Conservation (phyloP, 2,888 invertebrate genomes). For the Andrena dorsata region DNA sequence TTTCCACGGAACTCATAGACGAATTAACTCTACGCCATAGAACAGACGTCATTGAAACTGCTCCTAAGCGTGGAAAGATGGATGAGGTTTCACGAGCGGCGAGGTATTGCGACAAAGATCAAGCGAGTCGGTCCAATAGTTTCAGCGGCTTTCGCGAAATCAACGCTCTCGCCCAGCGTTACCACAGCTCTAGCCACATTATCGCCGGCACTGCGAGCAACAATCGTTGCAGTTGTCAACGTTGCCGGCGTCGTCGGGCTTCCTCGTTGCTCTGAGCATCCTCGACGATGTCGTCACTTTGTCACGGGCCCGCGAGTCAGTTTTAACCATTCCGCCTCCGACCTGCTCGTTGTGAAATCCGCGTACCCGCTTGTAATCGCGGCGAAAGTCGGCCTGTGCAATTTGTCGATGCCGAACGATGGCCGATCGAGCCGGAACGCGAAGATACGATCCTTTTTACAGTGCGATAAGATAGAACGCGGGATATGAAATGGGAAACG, state of each 20-base stretch:
- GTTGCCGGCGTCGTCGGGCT: conserved; percentile 7
- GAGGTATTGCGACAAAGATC: conserved; percentile 54
- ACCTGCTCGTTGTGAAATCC: conserved; percentile 31
- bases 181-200: conserved; percentile 53
- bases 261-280: conserved; percentile 19
- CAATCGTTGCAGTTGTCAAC: conserved; percentile 32
- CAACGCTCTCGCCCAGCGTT: conserved; percentile 49
- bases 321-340: conserved; percentile 31
- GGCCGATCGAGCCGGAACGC: no score
- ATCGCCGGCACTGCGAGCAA: conserved; percentile 44
- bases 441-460: no score
- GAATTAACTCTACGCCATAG: background rate
- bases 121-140: conserved; percentile 48
- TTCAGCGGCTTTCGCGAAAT: conserved; percentile 57
- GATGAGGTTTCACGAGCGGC: conserved; percentile 47
- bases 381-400: conserved; percentile 31
- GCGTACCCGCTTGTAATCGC: conserved; percentile 18
- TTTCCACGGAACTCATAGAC: background rate
- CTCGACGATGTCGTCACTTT: conserved; percentile 30
- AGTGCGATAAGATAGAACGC: no score
- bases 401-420: background rate
- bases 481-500: no score
- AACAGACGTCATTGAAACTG: background rate
- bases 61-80: conserved; percentile 15
- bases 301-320: conserved; percentile 16